Conservation (phyloP, 2,888 invertebrate species). For the Noctua janthe region DNA sequence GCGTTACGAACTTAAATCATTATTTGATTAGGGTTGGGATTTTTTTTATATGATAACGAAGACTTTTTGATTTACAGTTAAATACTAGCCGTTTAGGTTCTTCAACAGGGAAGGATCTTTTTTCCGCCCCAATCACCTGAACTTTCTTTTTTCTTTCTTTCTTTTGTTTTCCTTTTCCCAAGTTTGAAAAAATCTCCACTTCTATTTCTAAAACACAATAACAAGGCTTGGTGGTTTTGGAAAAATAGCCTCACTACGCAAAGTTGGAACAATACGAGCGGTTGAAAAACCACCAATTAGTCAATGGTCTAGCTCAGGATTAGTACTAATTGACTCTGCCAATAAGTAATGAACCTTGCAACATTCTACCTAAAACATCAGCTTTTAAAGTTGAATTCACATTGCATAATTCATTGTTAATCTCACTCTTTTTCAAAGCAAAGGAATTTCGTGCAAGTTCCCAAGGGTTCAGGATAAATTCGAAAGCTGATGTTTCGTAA, state of each 20-base stretch:
- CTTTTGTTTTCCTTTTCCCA: neutral
- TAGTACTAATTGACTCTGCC: constrained; percentile 65
- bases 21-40: too few relatives aligned
- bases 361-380: constrained; percentile 31
- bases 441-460: constrained; percentile 50
- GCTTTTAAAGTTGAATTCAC: constrained; percentile 30
- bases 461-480: constrained; percentile 57
- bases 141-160: neutral
- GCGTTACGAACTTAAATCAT: too few relatives aligned
- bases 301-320: constrained; percentile 64
- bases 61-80: too few relatives aligned
- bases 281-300: constrained; percentile 68
- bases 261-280: constrained; percentile 35
- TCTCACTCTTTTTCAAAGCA: constrained; percentile 48
- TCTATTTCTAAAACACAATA: neutral
- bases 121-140: neutral
- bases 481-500: constrained; percentile 56
- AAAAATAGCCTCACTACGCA: constrained; percentile 32
- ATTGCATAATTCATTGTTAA: constrained; percentile 38
- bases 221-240: neutral
- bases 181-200: neutral
- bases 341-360: constrained; percentile 55
- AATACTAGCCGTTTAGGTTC: neutral
- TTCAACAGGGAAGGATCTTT: neutral
- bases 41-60: too few relatives aligned